Conservation (phyloP, 2,797 vertebrate genomes). For the Protosalanx chinensis region DNA sequence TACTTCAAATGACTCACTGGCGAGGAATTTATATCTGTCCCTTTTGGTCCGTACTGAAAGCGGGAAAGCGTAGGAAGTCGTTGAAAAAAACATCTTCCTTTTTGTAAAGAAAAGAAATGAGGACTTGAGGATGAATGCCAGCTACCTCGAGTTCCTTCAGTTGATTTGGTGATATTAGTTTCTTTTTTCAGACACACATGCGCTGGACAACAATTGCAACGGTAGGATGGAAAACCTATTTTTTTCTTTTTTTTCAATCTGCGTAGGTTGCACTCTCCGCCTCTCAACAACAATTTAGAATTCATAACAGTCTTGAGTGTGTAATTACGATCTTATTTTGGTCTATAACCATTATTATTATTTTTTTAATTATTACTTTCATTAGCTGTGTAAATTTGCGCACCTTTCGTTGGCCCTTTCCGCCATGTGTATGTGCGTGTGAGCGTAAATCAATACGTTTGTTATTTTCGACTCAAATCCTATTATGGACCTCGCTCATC, state of each 20-base stretch:
- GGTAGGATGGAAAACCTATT: conserved; percentile 20
- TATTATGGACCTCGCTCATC: conserved; percentile 1
- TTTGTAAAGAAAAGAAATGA: too few species aligned
- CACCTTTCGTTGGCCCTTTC: conserved; percentile 18
- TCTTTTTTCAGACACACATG: conserved; percentile 48
- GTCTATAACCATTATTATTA: background rate
- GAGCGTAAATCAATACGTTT: background rate
- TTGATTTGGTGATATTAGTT: conserved; percentile 26
- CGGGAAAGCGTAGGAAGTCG: background rate
- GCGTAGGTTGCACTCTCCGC: background rate
- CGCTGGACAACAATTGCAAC: conserved; percentile 45
- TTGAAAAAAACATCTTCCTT: background rate
- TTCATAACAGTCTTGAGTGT: conserved; percentile 8
- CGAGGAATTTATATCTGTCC: background rate
- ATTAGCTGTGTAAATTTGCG: conserved; percentile 1
- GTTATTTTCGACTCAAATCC: conserved; percentile 11
- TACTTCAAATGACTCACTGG: background rate
- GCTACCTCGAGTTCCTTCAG: conserved; percentile 20
- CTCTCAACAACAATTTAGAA: background rate
- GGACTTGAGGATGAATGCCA: conserved; percentile 10
- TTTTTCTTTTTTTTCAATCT: background rate
- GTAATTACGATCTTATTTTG: background rate
- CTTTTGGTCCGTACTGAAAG: background rate
- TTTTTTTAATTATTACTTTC: background rate
- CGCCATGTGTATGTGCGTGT: conserved; percentile 3